Evolutionary conservation across 2,888 invertebrate species (phyloP).

Genomic region (Drosophila testacea): DNA sequence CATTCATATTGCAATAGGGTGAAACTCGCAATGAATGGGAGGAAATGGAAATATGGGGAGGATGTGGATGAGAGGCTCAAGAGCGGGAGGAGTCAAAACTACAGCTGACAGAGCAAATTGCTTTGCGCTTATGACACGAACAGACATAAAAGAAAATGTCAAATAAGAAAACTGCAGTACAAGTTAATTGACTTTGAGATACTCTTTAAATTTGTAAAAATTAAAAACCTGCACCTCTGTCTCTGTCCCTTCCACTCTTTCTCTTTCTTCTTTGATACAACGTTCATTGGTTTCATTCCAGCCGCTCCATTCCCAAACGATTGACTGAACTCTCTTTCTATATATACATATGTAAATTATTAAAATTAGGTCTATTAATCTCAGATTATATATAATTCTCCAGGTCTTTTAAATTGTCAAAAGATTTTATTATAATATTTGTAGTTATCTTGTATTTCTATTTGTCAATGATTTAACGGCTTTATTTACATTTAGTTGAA

Average conservation of each 20-base stretch:
- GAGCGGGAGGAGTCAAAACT: conserved; percentile 17
- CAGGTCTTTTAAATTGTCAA: no score
- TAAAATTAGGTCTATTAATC: no score
- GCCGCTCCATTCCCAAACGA: no score
- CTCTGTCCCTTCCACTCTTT: background rate
- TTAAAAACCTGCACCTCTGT: background rate
- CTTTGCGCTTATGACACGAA: conserved; percentile 74
- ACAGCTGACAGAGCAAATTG: conserved; percentile 70
- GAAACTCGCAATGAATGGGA: conserved; percentile 18
- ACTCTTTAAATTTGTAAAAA: conserved; percentile 7
- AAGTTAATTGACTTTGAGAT: conserved; percentile 1
- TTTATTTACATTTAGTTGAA: no score
- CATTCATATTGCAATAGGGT: conserved; percentile 72
- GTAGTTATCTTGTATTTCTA: no score
- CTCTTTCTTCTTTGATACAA: background rate
- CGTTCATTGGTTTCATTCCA: background rate
- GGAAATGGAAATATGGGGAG: background rate
- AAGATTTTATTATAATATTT: no score
- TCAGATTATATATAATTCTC: no score
- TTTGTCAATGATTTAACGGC: no score
- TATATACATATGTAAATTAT: no score
- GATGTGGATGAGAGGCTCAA: background rate
- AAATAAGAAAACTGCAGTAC: conserved; percentile 14
- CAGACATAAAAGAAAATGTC: conserved; percentile 50
- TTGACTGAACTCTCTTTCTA: no score